phyloP scores from a whole-genome alignment of 2,888 invertebrate species.

The Hirtodrosophila histrioides region DNA sequence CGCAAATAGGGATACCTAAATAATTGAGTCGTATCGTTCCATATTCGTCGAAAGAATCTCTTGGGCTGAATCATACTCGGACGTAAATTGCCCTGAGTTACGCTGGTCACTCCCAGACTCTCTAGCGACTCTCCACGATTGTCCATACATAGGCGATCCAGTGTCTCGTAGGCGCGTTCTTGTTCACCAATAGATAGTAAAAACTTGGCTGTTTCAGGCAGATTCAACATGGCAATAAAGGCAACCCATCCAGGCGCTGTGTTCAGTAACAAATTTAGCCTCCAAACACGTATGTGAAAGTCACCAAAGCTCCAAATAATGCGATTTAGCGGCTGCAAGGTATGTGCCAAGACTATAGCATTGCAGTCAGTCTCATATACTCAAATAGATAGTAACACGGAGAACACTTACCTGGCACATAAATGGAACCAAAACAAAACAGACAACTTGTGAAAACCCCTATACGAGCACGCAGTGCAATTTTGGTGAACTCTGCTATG shows the following conservation, averaged over 20 bases:
- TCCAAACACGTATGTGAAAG: constrained; percentile 31
- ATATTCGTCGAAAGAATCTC: neutral
- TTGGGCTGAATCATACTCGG: fast-evolving
- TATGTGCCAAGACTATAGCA: constrained; percentile 7
- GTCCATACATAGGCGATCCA: constrained; percentile 29
- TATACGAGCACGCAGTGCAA: constrained; percentile 28
- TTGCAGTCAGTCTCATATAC: neutral
- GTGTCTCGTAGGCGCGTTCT: constrained; percentile 18
- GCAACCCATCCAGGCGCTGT: constrained; percentile 18
- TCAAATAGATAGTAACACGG: neutral
- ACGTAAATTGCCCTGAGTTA: constrained; percentile 1
- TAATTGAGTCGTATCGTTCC: constrained; percentile 10
- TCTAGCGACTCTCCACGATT: constrained; percentile 33
- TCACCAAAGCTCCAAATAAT: neutral
- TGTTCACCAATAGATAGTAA: constrained; percentile 10
- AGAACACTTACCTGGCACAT: constrained; percentile 35
- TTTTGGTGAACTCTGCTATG: constrained; percentile 34
- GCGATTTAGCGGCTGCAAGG: constrained; percentile 9
- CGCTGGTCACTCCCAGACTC: constrained; percentile 23
- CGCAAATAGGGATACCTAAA: constrained; percentile 12
- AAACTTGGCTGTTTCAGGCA: constrained; percentile 55
- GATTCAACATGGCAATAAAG: neutral
- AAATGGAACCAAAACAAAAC: constrained; percentile 6
- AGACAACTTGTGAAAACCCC: constrained; percentile 24
- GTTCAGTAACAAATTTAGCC: constrained; percentile 20